These are phyloP conservation scores for Corvus cornix DNA, from an alignment of 2,113 vertebrate species.

Conservation along the genomic window DNA sequence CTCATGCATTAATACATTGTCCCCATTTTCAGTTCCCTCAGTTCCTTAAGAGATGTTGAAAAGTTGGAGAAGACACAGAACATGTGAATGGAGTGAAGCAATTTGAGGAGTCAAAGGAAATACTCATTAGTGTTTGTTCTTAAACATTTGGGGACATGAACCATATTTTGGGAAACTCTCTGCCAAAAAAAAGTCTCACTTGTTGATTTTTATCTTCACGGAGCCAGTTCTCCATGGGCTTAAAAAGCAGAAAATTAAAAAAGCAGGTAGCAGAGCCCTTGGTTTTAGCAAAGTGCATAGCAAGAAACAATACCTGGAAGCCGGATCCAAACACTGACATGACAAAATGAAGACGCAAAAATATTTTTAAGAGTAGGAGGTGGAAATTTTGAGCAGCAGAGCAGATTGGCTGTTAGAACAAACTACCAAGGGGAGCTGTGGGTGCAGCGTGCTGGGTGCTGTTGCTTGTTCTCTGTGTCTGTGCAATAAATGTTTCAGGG, in stretches of 20 bases:
- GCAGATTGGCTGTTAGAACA: background rate
- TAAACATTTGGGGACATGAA: background rate
- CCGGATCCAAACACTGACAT: background rate
- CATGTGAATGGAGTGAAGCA: background rate
- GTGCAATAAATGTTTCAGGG: background rate
- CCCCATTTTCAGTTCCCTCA: background rate
- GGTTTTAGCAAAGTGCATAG: background rate
- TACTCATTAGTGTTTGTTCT: background rate
- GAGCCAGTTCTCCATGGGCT: background rate
- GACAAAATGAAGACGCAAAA: slow-evolving; percentile 27
- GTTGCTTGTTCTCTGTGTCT: background rate
- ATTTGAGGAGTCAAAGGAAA: background rate
- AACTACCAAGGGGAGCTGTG: background rate
- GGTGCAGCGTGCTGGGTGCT: background rate
- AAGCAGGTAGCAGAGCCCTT: background rate
- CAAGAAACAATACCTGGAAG: slow-evolving; percentile 46
- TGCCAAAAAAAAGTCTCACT: background rate
- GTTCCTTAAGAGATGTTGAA: background rate
- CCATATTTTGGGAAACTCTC: background rate
- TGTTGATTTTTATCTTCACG: background rate
- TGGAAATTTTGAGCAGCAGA: background rate
- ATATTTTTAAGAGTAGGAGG: slow-evolving; percentile 21
- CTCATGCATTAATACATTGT: background rate
- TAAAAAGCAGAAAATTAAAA: background rate
- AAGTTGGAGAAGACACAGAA: background rate